phyloP scores from a whole-genome alignment of 1,140 invertebrate species.

The Trachelipus rathkii region DNA sequence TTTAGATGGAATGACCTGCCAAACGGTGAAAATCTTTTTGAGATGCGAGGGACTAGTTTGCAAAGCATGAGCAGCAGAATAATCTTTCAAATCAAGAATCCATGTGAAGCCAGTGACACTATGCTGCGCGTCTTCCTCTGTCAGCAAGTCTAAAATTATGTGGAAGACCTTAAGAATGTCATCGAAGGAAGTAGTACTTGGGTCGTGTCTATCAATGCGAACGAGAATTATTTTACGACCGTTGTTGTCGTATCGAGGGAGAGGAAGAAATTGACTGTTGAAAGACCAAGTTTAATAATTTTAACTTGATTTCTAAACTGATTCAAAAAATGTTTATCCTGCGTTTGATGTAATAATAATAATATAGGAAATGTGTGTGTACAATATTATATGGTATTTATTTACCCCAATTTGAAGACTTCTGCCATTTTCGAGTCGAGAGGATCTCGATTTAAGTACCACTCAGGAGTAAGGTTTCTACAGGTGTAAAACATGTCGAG shows the following conservation, averaged over 20 bases:
- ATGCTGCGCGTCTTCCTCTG: conserved; percentile 52
- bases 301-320: not conserved
- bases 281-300: not conserved
- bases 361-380: no score
- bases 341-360: no score
- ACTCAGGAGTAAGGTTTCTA: conserved; percentile 71
- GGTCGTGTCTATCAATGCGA: conserved; percentile 20
- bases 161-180: not conserved
- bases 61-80: no score
- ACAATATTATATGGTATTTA: no score
- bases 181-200: conserved; percentile 10
- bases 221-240: conserved; percentile 29
- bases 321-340: no score
- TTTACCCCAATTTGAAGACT: conserved; percentile 65
- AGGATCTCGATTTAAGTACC: conserved; percentile 62
- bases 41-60: conserved; percentile 38
- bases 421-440: conserved; percentile 59
- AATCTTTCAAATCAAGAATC: no score
- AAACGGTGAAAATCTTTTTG: conserved; percentile 47
- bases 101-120: conserved; percentile 50
- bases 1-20: conserved; percentile 26
- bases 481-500: conserved; percentile 78
- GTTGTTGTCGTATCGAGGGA: conserved; percentile 30
- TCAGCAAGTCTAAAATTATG: conserved; percentile 53
- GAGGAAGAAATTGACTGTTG: conserved; percentile 23